Evolutionary conservation across 2,797 vertebrate genomes (phyloP).

Genomic region (Clarias platycephalus): DNA sequence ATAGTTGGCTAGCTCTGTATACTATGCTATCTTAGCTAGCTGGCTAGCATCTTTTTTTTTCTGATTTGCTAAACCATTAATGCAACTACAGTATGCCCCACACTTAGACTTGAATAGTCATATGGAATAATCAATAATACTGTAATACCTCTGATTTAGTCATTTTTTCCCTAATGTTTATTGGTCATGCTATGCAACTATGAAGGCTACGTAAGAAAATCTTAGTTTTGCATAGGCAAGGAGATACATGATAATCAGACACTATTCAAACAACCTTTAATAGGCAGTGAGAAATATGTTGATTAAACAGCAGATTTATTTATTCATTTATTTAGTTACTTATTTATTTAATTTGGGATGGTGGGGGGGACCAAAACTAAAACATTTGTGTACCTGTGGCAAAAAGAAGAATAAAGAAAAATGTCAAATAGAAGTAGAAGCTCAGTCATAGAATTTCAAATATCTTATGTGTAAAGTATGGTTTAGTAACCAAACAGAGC

Average conservation of each 20-base stretch:
- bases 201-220: neutral
- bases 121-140: neutral
- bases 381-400: no score
- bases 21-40: neutral
- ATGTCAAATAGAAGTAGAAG: neutral
- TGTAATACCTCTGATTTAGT: neutral
- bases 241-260: neutral
- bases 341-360: no score
- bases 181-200: neutral
- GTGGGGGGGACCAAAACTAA: no score
- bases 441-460: neutral
- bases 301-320: no score
- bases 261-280: neutral
- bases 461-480: neutral
- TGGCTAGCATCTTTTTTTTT: no score
- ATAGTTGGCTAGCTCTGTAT: neutral
- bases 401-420: neutral
- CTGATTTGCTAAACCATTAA: no score
- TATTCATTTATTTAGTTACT: no score
- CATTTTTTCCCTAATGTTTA: neutral
- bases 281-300: no score
- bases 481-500: neutral
- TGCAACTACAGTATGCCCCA: neutral
- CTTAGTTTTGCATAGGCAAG: neutral
- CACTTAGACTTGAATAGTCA: neutral